These are phyloP conservation scores for Scolopax mira DNA, from an alignment of 2,113 vertebrate genomes.

Conservation along the genomic window DNA sequence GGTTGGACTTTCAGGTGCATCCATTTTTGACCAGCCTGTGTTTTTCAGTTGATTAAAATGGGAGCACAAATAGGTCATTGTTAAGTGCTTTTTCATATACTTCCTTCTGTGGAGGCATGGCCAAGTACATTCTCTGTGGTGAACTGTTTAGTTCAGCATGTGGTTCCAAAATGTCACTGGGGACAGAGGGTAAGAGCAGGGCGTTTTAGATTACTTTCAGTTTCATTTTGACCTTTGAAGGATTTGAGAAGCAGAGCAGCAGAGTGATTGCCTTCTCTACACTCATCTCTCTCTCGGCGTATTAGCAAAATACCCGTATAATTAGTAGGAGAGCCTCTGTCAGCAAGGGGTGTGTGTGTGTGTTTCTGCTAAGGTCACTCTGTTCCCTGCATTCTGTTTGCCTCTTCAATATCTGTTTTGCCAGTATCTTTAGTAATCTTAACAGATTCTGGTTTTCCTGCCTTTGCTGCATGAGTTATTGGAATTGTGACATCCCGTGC, in stretches of 20 bases:
- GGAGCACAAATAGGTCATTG: neutral
- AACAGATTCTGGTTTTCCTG: neutral
- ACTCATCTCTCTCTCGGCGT: neutral
- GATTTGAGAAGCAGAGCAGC: neutral
- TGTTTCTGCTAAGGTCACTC: neutral
- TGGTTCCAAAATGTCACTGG: neutral
- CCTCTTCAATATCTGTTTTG: neutral
- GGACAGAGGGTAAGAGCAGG: neutral
- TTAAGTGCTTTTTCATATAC: constrained; percentile 22
- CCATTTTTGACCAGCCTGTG: neutral
- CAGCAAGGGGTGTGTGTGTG: fast-evolving
- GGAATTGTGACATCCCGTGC: neutral
- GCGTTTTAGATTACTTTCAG: neutral
- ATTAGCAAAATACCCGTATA: neutral
- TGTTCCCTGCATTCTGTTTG: neutral
- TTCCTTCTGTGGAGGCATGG: neutral
- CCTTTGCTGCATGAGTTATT: neutral
- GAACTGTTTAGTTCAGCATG: neutral
- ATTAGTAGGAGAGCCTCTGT: neutral
- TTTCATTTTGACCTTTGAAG: constrained; percentile 4
- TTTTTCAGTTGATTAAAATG: neutral
- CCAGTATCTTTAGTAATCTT: neutral
- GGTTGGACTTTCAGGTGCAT: neutral
- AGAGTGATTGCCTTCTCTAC: neutral
- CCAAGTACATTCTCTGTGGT: neutral